Conservation (phyloP, 2,888 invertebrate genomes). For the Boloria selene region DNA sequence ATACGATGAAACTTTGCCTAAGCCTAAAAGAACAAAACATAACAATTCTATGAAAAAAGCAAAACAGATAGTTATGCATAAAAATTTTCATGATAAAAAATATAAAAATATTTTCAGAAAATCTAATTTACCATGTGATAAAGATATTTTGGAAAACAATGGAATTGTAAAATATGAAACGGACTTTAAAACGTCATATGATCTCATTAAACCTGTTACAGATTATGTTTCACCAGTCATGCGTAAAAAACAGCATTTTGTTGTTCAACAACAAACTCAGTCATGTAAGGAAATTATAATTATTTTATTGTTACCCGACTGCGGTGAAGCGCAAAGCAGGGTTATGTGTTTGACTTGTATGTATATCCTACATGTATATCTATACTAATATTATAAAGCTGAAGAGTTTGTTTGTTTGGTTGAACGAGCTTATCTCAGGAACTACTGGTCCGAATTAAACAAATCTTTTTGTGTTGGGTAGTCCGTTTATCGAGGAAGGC, state of each 20-base stretch:
- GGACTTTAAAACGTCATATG: conserved; percentile 53
- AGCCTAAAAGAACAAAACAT: not conserved
- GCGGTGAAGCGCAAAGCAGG: too few relatives aligned
- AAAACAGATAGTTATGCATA: not conserved
- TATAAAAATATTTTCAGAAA: not conserved
- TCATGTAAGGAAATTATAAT: conserved; percentile 17
- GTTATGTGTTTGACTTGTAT: too few relatives aligned
- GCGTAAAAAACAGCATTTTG: conserved; percentile 1
- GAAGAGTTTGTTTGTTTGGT: too few relatives aligned
- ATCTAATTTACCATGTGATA: not conserved
- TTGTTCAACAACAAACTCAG: conserved; percentile 2
- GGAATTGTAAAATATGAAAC: not conserved
- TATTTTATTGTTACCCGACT: not conserved
- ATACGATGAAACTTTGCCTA: too few relatives aligned
- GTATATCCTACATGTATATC: too few relatives aligned
- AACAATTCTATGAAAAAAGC: conserved; percentile 1
- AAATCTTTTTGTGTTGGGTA: too few relatives aligned
- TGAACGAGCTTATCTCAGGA: too few relatives aligned
- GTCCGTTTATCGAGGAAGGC: too few relatives aligned
- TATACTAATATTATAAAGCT: too few relatives aligned
- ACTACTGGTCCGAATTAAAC: too few relatives aligned
- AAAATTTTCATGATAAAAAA: not conserved
- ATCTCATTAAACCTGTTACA: conserved; percentile 58
- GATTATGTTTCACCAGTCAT: not conserved
- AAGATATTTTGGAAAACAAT: conserved; percentile 1